Evolutionary conservation across 2,888 invertebrate genomes (phyloP), one percentile per base, ranked within the genome.

Genomic region (Idaea aversata): DNA sequence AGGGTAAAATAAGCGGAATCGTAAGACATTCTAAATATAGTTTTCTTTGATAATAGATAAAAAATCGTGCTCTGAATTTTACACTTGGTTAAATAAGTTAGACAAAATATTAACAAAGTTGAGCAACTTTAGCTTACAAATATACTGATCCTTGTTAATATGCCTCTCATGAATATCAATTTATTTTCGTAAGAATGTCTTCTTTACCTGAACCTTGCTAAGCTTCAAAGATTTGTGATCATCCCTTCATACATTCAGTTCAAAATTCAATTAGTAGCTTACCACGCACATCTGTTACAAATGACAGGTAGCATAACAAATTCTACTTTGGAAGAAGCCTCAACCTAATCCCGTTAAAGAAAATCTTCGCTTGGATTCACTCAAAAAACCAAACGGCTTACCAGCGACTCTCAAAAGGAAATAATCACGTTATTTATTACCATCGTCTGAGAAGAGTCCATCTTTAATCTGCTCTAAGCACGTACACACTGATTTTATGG

Each of bases 361-460:
- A 84, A 80, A 78, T 75, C 72, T 82, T 79, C 80, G 82, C 80
- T 79, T 79, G 86, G 82, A 81, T 86, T 86, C 84, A 82, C 78
- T 85, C 79, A 73, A 86, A 88, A 86, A 86, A 47, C 67, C 83
- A 80, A 78, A 77, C 76, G 79, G 78, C 80, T 84, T 81, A 84
- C 77, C 84, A 80, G 85, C 82, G 80, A 84, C 87, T 87, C 87
- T 74, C 77, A 83, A 88, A 86, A 89, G 85, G 88, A 90, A 89
- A 90, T 91, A 91, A 93, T 92, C 91, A 81, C 78, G 87, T 91
- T 92, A 92, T 92, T 92, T 93, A 93, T 92, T 90, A 80, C 90
- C 78, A 77, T 74, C 78, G 83, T 80, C 86, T 80, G 82, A 81
- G 84, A 85, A 79, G 47, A 82, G 83, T 81, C 83, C 86, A 86